Conservation (phyloP, 1,140 invertebrate species). For the Ceratina australensis region DNA sequence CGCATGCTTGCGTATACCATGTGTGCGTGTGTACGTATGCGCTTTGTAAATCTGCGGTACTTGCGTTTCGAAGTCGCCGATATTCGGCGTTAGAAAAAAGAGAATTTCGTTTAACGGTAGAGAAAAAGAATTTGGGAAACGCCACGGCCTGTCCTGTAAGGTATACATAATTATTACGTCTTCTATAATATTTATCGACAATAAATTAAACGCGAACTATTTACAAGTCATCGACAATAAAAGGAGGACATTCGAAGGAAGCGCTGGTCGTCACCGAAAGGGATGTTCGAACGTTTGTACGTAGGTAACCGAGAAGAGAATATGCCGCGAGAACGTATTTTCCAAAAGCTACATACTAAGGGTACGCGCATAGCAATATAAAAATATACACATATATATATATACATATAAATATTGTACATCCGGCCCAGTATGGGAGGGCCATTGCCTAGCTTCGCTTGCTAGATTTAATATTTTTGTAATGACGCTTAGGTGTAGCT, state of each 20-base stretch:
- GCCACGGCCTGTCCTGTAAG: conserved; percentile 24
- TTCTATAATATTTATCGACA: conserved; percentile 55
- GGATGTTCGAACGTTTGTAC: conserved; percentile 47
- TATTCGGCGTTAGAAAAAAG: not conserved
- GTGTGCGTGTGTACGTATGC: conserved; percentile 19
- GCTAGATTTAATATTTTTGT: conserved; percentile 81
- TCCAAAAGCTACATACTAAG: conserved; percentile 52
- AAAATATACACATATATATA: conserved; percentile 36
- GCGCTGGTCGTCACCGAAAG: conserved; percentile 59
- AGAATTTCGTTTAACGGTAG: not conserved
- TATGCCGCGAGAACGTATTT: conserved; percentile 54
- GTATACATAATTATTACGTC: conserved; percentile 41
- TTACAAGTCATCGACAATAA: conserved; percentile 61
- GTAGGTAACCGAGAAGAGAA: conserved; percentile 44
- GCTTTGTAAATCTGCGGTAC: conserved; percentile 39
- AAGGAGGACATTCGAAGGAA: conserved; percentile 45
- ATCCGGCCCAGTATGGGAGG: conserved; percentile 33
- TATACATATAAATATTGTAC: conserved; percentile 31
- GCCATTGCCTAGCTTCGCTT: conserved; percentile 74
- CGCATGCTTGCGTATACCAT: conserved; percentile 11
- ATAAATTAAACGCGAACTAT: conserved; percentile 55
- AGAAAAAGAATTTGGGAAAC: not conserved
- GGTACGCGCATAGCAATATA: conserved; percentile 50
- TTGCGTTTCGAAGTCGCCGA: not conserved
- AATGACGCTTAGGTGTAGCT: conserved; percentile 74